Conservation (phyloP, 2,888 invertebrate genomes). For the Formica aserva region DNA sequence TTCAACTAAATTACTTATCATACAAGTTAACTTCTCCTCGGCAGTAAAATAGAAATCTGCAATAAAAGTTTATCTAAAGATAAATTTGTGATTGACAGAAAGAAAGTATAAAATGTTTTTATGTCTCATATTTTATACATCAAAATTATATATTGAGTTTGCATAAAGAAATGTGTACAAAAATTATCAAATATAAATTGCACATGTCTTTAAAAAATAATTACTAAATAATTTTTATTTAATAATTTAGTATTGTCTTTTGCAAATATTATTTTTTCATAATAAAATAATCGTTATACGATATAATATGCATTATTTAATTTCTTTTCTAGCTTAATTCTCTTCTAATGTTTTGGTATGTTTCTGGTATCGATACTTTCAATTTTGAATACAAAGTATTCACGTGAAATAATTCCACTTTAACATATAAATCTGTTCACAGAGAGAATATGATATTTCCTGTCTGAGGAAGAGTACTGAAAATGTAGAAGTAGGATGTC, state of each 20-base stretch:
- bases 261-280: neutral
- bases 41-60: conserved; percentile 2
- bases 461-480: neutral
- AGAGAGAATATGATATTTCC: neutral
- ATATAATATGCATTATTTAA: neutral
- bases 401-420: neutral
- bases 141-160: neutral
- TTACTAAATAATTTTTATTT: neutral
- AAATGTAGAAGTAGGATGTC: conserved; percentile 72
- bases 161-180: neutral
- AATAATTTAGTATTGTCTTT: neutral
- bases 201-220: neutral
- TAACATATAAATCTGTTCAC: neutral
- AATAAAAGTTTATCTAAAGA: neutral
- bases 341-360: neutral
- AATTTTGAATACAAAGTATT: neutral
- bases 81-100: neutral
- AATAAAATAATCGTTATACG: neutral
- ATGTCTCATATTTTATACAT: neutral
- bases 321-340: neutral
- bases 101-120: neutral
- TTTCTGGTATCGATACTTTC: neutral
- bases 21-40: neutral
- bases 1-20: neutral
- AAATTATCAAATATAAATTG: neutral